Evolutionary conservation across 2,888 invertebrate species (phyloP), one percentile per base, ranked within the genome.

Genomic region (Thelaira solivaga): DNA sequence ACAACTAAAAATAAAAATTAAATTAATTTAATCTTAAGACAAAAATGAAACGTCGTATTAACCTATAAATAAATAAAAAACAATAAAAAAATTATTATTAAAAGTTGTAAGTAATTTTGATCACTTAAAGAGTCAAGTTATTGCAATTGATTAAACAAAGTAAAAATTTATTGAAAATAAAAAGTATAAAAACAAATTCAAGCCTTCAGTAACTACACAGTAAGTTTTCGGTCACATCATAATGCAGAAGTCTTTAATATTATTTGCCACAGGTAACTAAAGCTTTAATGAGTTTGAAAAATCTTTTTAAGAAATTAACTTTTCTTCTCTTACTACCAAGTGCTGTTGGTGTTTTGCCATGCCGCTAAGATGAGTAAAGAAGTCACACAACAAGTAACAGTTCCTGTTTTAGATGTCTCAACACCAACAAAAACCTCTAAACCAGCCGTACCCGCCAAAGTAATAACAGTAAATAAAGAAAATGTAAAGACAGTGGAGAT

Each of bases 221-320:
- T 78, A 16, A 43, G 55, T 29, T 16, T 51, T 20, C 10, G 45
- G 39, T 41, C 10, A 13, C 7, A 55, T 34, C 49, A 80, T 49
- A 67, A 81, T 81, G 78, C n/a, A n/a, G n/a, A 71, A 76, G 20
- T 18, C 41, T 1, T 55, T 68, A 0, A 7, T 78, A 36, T 43
- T 80, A 73, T 82, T 85, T 81, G 83, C 82, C 76, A 81, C 85
- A 84, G 84, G 86, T 86, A 74, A 80, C n/a, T n/a, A 80, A 41
- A 4, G 4, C 41, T 45, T 11, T 41, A 45, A 57, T n/a, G 13
- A 22, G 0, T 24, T 10, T 13, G 0, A 36, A 49, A 65, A 1
- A 10, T 31, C 16, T 10, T 29, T 10, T 31, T 43, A n/a, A 1
- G 6, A 6, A 36, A 2, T 4, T 22, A 16, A 3, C 7, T 16